Conservation (phyloP, 2,888 invertebrate species). For the Halictus ligatus region DNA sequence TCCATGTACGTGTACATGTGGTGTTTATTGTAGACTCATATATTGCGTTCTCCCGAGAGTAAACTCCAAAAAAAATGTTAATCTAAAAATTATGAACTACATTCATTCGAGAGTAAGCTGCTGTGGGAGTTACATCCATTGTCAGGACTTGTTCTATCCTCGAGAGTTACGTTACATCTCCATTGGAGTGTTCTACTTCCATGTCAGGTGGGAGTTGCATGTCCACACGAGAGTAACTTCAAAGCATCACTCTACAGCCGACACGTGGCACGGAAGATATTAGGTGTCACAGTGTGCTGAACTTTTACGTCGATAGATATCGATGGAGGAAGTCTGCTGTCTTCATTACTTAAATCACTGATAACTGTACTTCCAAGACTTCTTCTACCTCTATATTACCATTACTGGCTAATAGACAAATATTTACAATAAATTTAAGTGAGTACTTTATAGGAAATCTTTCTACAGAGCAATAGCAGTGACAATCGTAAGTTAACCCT, state of each 20-base stretch:
- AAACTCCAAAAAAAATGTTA: not conserved
- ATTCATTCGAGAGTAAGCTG: not conserved
- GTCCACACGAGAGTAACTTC: not conserved
- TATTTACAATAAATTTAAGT: not conserved
- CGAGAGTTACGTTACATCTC: not conserved
- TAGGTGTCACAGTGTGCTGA: not conserved
- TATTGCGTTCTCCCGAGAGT: not conserved
- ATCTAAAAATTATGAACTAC: not conserved
- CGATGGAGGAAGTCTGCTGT: not conserved
- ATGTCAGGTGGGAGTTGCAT: not conserved
- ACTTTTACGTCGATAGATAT: constrained; percentile 3
- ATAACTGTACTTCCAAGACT: not conserved
- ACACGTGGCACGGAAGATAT: not conserved
- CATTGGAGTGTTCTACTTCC: not conserved
- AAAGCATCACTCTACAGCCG: not conserved
- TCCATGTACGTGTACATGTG: not conserved
- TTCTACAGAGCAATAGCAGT: too few relatives aligned
- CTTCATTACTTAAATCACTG: not conserved
- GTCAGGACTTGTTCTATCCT: not conserved
- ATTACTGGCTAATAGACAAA: not conserved
- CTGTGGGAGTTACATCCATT: not conserved
- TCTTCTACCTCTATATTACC: not conserved
- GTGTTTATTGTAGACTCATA: not conserved
- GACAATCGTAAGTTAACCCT: too few relatives aligned
- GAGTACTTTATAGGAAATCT: too few relatives aligned